Base-by-base conservation (phyloP, 2,888 invertebrate genomes). In the Noctua fimbriata region DNA sequence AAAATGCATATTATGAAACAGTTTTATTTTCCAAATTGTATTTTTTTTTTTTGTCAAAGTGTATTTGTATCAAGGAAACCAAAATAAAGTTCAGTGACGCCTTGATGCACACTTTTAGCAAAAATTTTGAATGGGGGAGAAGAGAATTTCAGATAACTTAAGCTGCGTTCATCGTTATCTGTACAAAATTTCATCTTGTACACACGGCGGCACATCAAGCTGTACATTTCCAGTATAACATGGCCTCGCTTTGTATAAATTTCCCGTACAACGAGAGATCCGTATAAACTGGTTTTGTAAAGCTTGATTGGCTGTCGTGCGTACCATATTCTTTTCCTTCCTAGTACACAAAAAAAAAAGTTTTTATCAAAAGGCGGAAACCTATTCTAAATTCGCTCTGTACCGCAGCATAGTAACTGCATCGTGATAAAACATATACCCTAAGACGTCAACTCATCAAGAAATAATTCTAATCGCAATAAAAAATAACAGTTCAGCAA, bases 401-500 rank as follows among this genome's bases (percentile, higher is more conserved):
- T 7, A 24, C 9, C 0, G 5, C 52, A 47, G 16, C 21, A 44
- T 32, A 60, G 21, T 21, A 83, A 63, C 55, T 49, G n/a, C 32
- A 47, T 32, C 9, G 6, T 47, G 16, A 63, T 32, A 1, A 65
- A 58, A 44, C n/a, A 0, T 10, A 32, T 1, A 0, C 18, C 32
- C 9, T 16, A 36, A 67, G 7, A 58, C 18, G 49, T 63, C 28
- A 49, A 24, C 16, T 21, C 60, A 76, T 65, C 58, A 44, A 76
- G n/a, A 60, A 69, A 73, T 73, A 24, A 77, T 76, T 52, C 60
- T 4, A 21, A 72, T 73, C 16, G 28, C 4, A 77, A 76, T 77
- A 82, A 86, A 79, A 86, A 84, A 73, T 52, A 75, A 69, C 72
- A 49, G 60, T 63, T 69, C 76, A 69, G 24, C 70, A 88, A 76